These are phyloP conservation scores for Nycticorax nycticorax DNA, from an alignment of 2,113 vertebrate genomes.

Conservation along the genomic window DNA sequence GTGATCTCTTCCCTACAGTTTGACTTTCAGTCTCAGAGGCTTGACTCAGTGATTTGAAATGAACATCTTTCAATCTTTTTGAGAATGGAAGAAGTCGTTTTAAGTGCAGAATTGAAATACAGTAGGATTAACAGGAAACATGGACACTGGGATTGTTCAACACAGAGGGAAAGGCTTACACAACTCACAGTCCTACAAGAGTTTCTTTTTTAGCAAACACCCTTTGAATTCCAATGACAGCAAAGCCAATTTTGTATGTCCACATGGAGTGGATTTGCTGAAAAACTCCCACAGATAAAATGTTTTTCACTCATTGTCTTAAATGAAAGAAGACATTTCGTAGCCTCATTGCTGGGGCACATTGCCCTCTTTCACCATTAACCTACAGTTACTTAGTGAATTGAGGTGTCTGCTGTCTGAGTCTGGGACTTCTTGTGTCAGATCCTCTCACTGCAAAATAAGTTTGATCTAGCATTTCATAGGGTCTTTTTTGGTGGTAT, in stretches of 20 bases:
- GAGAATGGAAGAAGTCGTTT: neutral
- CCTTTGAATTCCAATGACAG: neutral
- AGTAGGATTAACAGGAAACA: neutral
- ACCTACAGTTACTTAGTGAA: neutral
- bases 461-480: neutral
- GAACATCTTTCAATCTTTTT: neutral
- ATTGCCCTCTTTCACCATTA: neutral
- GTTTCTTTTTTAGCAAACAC: neutral
- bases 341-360: neutral
- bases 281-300: neutral
- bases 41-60: neutral
- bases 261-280: neutral
- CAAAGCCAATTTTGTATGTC: neutral
- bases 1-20: neutral
- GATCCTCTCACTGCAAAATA: neutral
- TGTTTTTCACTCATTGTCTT: neutral
- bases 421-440: neutral
- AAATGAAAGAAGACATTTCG: neutral
- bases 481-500: neutral
- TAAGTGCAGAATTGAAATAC: neutral
- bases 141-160: neutral
- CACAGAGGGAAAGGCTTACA: neutral
- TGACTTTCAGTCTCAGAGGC: neutral
- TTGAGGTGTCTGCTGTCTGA: neutral
- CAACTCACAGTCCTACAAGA: neutral